Evolutionary conservation across 2,888 invertebrate species (phyloP).

Genomic region (Torymus auratus): DNA sequence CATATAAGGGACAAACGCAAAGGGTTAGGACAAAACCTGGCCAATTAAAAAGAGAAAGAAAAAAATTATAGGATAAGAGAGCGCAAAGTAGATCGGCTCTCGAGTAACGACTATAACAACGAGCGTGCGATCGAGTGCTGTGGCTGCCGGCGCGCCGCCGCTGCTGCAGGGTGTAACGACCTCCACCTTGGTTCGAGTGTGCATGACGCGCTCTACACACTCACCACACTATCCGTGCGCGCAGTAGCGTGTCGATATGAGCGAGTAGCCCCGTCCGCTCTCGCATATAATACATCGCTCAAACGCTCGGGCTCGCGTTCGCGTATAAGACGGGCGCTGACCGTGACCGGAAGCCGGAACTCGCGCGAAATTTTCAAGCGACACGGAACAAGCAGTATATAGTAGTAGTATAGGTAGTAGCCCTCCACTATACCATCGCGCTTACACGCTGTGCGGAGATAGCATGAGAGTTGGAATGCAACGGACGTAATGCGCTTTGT

Average conservation of each 20-base stretch:
- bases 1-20: background rate
- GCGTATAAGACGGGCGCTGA: slow-evolving; percentile 5
- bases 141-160: slow-evolving; percentile 3
- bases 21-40: background rate
- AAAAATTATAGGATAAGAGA: slow-evolving; percentile 20
- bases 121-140: slow-evolving; percentile 27
- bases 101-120: slow-evolving; percentile 18
- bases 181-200: slow-evolving; percentile 60
- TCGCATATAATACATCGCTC: background rate
- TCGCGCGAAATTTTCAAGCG: slow-evolving; percentile 36
- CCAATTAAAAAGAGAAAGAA: slow-evolving; percentile 25
- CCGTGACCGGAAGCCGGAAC: slow-evolving; percentile 62
- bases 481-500: too few relatives aligned
- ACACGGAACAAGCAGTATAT: background rate
- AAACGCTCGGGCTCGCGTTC: background rate
- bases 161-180: slow-evolving; percentile 65
- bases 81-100: slow-evolving; percentile 12
- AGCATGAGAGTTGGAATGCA: too few relatives aligned
- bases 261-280: slow-evolving; percentile 57
- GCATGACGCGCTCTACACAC: background rate
- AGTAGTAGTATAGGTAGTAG: too few relatives aligned
- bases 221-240: background rate
- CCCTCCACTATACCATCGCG: too few relatives aligned
- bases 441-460: too few relatives aligned
- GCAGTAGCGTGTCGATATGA: slow-evolving; percentile 60